Evolutionary conservation across 2,113 vertebrate species (phyloP).

Genomic region (Murina feae): DNA sequence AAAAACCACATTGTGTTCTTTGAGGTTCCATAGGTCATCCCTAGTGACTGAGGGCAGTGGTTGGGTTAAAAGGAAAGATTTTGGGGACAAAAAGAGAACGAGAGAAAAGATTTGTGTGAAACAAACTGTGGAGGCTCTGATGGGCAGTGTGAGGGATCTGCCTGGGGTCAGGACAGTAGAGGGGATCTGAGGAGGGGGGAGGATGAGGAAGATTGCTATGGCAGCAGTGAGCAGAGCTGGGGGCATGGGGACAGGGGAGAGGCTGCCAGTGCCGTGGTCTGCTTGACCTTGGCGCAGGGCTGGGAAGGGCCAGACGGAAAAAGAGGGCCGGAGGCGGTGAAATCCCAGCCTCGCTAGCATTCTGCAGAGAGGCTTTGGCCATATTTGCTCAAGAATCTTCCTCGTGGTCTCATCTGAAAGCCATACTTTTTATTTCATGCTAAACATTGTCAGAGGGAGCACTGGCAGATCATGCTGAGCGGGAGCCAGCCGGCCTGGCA

Average conservation of each 20-base stretch:
- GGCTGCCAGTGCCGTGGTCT: background rate
- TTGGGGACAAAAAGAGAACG: background rate
- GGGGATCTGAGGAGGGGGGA: background rate
- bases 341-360: conserved; percentile 27
- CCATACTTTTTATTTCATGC: conserved; percentile 61
- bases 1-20: background rate
- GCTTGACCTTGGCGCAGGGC: background rate
- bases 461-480: conserved; percentile 50
- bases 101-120: background rate
- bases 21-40: background rate
- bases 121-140: background rate
- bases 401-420: conserved; percentile 63
- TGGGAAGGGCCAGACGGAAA: conserved; percentile 18
- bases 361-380: conserved; percentile 68
- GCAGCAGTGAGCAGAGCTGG: background rate
- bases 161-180: background rate
- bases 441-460: conserved; percentile 71
- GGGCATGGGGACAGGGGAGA: background rate
- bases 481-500: conserved; percentile 47
- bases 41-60: background rate
- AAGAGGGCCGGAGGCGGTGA: conserved; percentile 2
- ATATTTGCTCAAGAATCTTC: conserved; percentile 79
- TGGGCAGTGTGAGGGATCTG: background rate
- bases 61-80: conserved; percentile 7
- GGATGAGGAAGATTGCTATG: background rate